Evolutionary conservation across 2,113 vertebrate species (phyloP).

Genomic region (Brachypodius melanocephalos): DNA sequence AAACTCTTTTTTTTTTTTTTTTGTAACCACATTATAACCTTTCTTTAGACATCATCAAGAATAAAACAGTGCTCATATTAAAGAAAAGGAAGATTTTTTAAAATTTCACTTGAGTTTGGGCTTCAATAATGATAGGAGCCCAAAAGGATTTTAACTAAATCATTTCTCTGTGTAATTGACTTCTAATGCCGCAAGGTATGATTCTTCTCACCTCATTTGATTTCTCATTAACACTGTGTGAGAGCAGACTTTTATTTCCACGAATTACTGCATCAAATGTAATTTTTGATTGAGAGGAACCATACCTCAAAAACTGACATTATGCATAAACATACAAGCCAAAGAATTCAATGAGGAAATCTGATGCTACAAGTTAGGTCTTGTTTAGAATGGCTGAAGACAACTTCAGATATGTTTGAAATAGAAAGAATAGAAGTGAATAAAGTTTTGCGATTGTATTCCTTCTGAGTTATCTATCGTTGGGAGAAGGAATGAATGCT

Average conservation of each 20-base stretch:
- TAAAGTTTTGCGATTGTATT: background rate
- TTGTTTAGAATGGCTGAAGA: background rate
- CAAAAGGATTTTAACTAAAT: background rate
- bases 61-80: background rate
- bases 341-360: background rate
- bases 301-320: background rate
- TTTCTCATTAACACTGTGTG: background rate
- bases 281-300: background rate
- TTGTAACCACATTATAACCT: background rate
- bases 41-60: background rate
- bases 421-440: background rate
- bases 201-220: background rate
- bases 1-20: background rate
- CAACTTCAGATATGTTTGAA: background rate
- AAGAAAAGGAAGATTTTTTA: background rate
- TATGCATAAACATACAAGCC: background rate
- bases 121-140: background rate
- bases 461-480: background rate
- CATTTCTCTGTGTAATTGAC: background rate
- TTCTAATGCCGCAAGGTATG: background rate
- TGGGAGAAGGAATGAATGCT: background rate
- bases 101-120: background rate
- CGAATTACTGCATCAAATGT: background rate
- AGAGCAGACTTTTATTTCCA: background rate
- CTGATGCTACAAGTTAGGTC: background rate